Percentiles rank a stretch among this genome's conserved stretches.
These are phyloP conservation scores for Alaudala cheleensis DNA, from an alignment of 2,113 vertebrate species.

Conservation along the genomic window DNA sequence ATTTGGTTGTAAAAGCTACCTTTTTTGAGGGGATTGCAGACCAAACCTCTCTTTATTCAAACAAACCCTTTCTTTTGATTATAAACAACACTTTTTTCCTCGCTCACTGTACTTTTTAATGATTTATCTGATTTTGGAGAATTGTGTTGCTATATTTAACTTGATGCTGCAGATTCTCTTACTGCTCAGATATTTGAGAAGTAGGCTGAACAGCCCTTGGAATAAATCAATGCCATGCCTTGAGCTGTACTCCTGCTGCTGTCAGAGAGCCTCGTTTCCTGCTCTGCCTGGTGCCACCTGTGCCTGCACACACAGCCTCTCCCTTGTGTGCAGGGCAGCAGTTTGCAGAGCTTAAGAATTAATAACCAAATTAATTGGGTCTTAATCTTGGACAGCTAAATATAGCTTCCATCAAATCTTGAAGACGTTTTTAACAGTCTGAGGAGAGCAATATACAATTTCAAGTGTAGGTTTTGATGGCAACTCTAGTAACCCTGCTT, in stretches of 20 bases:
- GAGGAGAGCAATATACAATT: not conserved
- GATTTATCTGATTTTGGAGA: not conserved
- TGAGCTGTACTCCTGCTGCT: not conserved
- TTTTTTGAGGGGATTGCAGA: not conserved
- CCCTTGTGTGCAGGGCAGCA: not conserved
- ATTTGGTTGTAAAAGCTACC: not conserved
- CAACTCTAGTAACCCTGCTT: not conserved
- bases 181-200: not conserved
- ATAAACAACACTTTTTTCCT: not conserved
- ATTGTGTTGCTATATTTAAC: not conserved
- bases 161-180: not conserved
- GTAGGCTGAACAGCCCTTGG: not conserved
- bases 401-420: slow-evolving; percentile 4
- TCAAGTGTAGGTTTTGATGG: not conserved
- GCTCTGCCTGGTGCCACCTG: not conserved
- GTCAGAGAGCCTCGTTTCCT: not conserved
- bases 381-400: slow-evolving; percentile 23
- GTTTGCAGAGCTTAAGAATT: slow-evolving; percentile 19
- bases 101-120: not conserved
- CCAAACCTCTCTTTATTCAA: not conserved
- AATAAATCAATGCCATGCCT: not conserved
- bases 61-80: not conserved
- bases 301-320: not conserved
- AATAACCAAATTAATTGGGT: slow-evolving; percentile 49
- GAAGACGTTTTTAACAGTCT: not conserved